A percentile compares a stretch with the other conserved stretches of the same genome.
These are phyloP conservation scores for Syrrhaptes paradoxus DNA, from an alignment of 2,113 vertebrate genomes.

Conservation along the genomic window DNA sequence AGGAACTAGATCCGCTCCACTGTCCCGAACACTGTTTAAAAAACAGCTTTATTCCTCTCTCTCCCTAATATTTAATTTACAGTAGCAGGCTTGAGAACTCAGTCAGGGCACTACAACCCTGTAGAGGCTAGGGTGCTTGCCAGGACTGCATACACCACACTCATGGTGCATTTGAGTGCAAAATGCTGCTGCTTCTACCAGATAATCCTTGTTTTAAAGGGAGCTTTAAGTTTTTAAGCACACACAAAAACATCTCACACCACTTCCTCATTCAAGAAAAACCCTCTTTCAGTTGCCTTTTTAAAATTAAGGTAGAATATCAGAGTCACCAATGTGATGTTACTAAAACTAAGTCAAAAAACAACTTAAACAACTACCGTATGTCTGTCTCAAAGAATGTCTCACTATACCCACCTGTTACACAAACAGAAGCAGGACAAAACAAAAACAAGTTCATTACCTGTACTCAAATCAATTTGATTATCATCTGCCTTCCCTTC, in stretches of 20 bases:
- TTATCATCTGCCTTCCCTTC: conserved; percentile 9
- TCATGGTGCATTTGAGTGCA: neutral
- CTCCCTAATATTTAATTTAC: neutral
- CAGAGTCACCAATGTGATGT: accelerated
- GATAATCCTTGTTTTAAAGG: neutral
- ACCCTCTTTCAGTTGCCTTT: neutral
- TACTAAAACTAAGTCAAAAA: neutral
- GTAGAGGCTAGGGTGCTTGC: neutral
- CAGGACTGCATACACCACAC: neutral
- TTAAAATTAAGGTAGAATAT: neutral
- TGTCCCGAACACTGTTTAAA: neutral
- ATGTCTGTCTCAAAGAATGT: neutral
- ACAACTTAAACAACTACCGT: accelerated
- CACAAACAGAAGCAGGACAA: neutral
- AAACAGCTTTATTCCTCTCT: neutral
- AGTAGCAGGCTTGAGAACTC: neutral
- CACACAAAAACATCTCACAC: neutral
- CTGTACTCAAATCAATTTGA: neutral
- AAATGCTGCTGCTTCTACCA: neutral
- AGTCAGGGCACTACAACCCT: neutral
- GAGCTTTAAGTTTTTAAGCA: neutral
- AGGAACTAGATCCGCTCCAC: neutral
- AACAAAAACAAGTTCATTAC: conserved; percentile 5
- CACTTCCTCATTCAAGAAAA: neutral
- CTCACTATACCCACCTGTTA: neutral